Base-by-base conservation (phyloP, 2,113 vertebrate genomes). In the Chaetura pelagica region DNA sequence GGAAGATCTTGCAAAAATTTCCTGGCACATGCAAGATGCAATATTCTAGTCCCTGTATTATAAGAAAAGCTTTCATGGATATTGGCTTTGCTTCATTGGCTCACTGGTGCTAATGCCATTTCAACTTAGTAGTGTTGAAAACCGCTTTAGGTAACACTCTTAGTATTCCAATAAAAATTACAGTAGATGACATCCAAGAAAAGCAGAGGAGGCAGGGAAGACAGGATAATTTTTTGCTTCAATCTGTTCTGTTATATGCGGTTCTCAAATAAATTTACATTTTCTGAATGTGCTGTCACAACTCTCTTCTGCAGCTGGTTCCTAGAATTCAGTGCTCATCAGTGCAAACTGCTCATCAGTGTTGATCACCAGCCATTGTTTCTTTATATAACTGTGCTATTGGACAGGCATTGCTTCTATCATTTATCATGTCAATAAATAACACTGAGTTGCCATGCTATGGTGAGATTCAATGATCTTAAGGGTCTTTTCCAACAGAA, bases 1-100 rank as follows among this genome's bases (percentile, higher is more conserved):
- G 90, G 72, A 96, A 88, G n/a, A 89, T 61, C 91, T 48, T 59
- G 82, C 90, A 95, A 95, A 84, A 59, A 35, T 92, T 95, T 95
- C 87, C 85, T 94, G 92, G 87, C 88, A 80, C 35, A 12, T 8
- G 14, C 64, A 88, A 63, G 52, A 59, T 57, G 46, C 30, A 88
- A 57, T 63, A 46, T 76, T 81, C 87, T 54, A 62, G 78, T 57
- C 26, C 71, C 21, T 1, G 2, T 12, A 12, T 34, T 71, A 16
- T 14, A 84, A 85, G 42, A 83, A 88, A 76, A 20, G 20, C 26
- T 93, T 80, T 77, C 59, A 7, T 81, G 73, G 30, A 30, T 92
- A 61, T 38, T 92, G 90, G 76, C 68, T 81, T 90, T 6, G 6
- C 44, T 64, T 26, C 42, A 30, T 1, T 94, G 90, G 82, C 82